phyloP scores from a whole-genome alignment of 2,888 invertebrate genomes.

The Cosmia trapezina region DNA sequence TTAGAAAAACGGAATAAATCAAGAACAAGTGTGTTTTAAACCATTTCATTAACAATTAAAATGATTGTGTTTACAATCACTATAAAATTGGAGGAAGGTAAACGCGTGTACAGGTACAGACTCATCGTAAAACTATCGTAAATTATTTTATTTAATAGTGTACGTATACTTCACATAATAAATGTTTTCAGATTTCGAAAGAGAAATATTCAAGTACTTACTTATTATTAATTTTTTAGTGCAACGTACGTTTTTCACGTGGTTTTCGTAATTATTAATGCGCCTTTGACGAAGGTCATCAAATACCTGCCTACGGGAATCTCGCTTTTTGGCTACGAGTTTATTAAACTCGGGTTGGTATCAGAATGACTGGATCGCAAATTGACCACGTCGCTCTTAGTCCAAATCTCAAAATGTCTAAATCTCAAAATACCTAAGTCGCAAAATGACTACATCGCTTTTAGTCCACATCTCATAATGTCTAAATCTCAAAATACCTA shows the following conservation, averaged over 20 bases:
- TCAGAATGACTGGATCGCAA: too few relatives aligned
- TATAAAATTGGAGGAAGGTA: conserved; percentile 9
- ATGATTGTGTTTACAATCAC: conserved; percentile 23
- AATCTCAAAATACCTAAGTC: too few relatives aligned
- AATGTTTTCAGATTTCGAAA: conserved; percentile 9
- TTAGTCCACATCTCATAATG: too few relatives aligned
- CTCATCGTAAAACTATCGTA: conserved; percentile 29
- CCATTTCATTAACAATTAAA: conserved; percentile 3
- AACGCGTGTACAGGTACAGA: not conserved
- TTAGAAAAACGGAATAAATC: not conserved
- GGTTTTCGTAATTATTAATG: not conserved
- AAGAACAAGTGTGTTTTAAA: not conserved
- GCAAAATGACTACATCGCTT: too few relatives aligned
- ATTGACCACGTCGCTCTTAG: too few relatives aligned
- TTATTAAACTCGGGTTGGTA: not conserved
- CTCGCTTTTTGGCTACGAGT: not conserved
- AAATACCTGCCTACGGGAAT: not conserved
- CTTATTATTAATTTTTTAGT: not conserved
- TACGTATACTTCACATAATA: not conserved
- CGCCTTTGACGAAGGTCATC: not conserved
- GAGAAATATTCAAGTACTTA: not conserved
- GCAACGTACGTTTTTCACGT: not conserved
- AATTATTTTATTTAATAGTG: conserved; percentile 29
- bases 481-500: too few relatives aligned
- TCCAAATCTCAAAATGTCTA: too few relatives aligned